Conservation (phyloP, 2,888 invertebrate species). For the Ochropacha duplaris region DNA sequence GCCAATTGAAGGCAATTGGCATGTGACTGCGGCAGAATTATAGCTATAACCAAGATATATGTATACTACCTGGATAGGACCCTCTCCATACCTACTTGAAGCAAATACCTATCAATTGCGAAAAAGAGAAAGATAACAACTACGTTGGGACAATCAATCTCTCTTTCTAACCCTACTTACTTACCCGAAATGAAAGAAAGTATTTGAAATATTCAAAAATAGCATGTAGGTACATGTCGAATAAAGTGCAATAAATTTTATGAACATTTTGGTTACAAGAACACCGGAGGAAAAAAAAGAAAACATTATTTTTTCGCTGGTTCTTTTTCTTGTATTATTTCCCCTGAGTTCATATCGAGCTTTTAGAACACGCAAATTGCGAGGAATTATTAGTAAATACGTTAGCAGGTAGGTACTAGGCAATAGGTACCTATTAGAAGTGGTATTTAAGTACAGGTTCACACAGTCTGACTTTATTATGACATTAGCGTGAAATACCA, state of each 20-base stretch:
- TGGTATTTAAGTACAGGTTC: conserved; percentile 29
- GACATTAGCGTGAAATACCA: conserved; percentile 55
- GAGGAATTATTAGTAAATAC: background rate
- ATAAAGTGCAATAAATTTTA: too few species aligned
- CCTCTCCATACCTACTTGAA: too few species aligned
- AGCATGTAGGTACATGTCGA: too few species aligned
- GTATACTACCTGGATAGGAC: too few species aligned
- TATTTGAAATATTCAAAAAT: too few species aligned
- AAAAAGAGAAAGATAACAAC: too few species aligned
- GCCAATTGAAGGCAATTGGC: conserved; percentile 61
- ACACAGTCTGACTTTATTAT: conserved; percentile 33
- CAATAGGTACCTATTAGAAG: background rate
- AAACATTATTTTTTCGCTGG: background rate
- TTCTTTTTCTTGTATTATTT: background rate
- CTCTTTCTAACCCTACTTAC: too few species aligned
- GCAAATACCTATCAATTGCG: too few species aligned
- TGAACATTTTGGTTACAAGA: background rate
- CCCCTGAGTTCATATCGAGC: too few species aligned
- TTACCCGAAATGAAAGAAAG: too few species aligned
- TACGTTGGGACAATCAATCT: too few species aligned
- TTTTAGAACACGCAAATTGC: background rate
- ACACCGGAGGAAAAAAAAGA: background rate
- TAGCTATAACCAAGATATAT: background rate
- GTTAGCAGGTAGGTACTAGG: background rate
- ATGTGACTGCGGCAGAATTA: conserved; percentile 30